These are phyloP conservation scores for Ophion costatus DNA, from an alignment of 2,888 invertebrate species.

Conservation along the genomic window DNA sequence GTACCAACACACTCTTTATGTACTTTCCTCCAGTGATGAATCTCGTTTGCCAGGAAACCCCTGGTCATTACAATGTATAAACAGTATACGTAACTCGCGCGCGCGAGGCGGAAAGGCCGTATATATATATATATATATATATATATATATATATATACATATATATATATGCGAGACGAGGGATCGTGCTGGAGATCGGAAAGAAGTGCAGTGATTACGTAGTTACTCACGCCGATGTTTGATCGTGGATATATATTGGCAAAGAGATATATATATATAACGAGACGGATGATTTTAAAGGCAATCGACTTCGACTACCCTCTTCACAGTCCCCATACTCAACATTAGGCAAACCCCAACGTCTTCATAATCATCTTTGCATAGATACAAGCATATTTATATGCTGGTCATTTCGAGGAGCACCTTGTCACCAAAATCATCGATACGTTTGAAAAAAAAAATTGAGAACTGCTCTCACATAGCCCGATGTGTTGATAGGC, in stretches of 20 bases:
- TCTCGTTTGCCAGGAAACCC: slow-evolving; percentile 61
- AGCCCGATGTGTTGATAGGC: too few species aligned
- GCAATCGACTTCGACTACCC: too few species aligned
- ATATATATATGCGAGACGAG: slow-evolving; percentile 8
- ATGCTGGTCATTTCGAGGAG: too few species aligned
- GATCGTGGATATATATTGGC: slow-evolving; percentile 77
- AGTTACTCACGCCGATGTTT: slow-evolving; percentile 77
- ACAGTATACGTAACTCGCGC: slow-evolving; percentile 64
- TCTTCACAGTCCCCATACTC: too few species aligned
- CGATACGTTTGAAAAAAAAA: too few species aligned
- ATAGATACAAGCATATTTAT: too few species aligned
- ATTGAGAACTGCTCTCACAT: too few species aligned
- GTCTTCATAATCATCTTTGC: too few species aligned
- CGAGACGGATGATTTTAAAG: background rate
- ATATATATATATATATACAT: too few species aligned
- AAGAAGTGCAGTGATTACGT: slow-evolving; percentile 70
- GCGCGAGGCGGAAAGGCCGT: slow-evolving; percentile 7
- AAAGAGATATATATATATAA: slow-evolving; percentile 63
- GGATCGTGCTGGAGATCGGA: slow-evolving; percentile 63
- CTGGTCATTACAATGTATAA: slow-evolving; percentile 56
- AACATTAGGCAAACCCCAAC: too few species aligned
- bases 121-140: background rate
- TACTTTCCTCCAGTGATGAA: slow-evolving; percentile 54
- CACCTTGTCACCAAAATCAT: too few species aligned
- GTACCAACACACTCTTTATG: slow-evolving; percentile 44